phyloP scores from a whole-genome alignment of 2,888 invertebrate genomes.

The Empis stercorea region DNA sequence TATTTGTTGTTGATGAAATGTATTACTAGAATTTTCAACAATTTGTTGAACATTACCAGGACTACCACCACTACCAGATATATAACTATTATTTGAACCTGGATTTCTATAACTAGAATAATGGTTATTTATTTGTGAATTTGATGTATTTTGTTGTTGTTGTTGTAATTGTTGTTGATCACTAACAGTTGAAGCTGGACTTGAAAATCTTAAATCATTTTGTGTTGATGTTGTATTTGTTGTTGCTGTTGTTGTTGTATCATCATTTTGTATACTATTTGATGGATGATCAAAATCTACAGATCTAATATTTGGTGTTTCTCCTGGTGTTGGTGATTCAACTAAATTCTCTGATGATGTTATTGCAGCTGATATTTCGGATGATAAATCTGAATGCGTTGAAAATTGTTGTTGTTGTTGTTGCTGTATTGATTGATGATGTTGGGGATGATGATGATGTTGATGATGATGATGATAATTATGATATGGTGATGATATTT shows the following conservation, averaged over 20 bases:
- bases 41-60: constrained; percentile 6
- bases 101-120: constrained; percentile 27
- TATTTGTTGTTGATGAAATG: constrained; percentile 5
- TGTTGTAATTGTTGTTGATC: constrained; percentile 16
- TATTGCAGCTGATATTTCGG: constrained; percentile 67
- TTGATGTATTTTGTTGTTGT: constrained; percentile 21
- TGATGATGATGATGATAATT: constrained; percentile 16
- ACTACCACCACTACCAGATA: constrained; percentile 9
- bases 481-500: constrained; percentile 11
- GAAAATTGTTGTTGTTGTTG: constrained; percentile 26
- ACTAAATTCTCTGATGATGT: constrained; percentile 48
- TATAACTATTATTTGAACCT: constrained; percentile 22
- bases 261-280: constrained; percentile 40
- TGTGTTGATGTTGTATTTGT: constrained; percentile 10
- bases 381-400: constrained; percentile 59
- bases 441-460: constrained; percentile 16
- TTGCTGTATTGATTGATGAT: constrained; percentile 15
- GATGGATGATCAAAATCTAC: constrained; percentile 69
- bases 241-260: constrained; percentile 2
- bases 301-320: constrained; percentile 52
- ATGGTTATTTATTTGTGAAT: constrained; percentile 23
- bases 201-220: constrained; percentile 41
- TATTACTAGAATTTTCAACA: constrained; percentile 1
- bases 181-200: constrained; percentile 30
- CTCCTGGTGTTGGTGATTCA: constrained; percentile 45